These are phyloP conservation scores for Trigoniulus corallinus DNA, from an alignment of 1,140 invertebrate species.

Conservation along the genomic window DNA sequence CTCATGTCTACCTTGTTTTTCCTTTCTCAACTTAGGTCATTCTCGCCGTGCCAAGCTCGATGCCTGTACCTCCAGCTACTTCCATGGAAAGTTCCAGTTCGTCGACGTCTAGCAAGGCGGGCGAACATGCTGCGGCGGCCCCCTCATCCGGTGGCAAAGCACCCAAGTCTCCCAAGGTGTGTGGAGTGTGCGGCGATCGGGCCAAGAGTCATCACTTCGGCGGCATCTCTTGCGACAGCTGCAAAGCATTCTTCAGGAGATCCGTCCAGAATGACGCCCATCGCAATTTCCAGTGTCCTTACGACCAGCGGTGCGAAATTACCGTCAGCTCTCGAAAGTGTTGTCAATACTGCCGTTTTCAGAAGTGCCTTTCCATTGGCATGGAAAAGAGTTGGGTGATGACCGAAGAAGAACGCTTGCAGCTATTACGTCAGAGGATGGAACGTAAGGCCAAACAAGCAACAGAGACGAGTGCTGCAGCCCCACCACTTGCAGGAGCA, in stretches of 20 bases:
- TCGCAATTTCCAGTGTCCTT: slow-evolving; percentile 23
- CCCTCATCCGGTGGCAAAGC: too few relatives aligned
- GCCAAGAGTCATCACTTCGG: slow-evolving; percentile 29
- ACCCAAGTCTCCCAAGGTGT: slow-evolving; percentile 26
- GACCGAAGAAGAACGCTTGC: slow-evolving; percentile 26
- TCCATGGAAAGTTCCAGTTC: too few relatives aligned
- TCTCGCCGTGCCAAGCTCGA: too few relatives aligned
- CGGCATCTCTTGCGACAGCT: slow-evolving; percentile 26
- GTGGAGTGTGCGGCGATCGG: slow-evolving; percentile 26
- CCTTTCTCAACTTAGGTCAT: too few relatives aligned
- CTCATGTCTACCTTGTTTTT: too few relatives aligned
- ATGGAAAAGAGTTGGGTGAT: slow-evolving; percentile 34
- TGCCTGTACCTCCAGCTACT: too few relatives aligned
- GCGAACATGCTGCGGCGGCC: too few relatives aligned
- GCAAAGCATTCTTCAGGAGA: slow-evolving; percentile 28
- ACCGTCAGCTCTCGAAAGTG: slow-evolving; percentile 19
- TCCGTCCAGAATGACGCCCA: slow-evolving; percentile 25
- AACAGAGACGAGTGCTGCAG: not conserved
- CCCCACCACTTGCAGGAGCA: not conserved
- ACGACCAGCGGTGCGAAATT: slow-evolving; percentile 22
- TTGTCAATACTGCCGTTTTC: slow-evolving; percentile 25
- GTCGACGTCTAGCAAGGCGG: too few relatives aligned
- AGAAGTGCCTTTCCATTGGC: slow-evolving; percentile 28
- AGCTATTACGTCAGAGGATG: slow-evolving; percentile 22
- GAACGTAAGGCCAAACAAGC: slow-evolving; percentile 12